phyloP scores from a whole-genome alignment of 2,113 vertebrate genomes.

The Bettongia penicillata region DNA sequence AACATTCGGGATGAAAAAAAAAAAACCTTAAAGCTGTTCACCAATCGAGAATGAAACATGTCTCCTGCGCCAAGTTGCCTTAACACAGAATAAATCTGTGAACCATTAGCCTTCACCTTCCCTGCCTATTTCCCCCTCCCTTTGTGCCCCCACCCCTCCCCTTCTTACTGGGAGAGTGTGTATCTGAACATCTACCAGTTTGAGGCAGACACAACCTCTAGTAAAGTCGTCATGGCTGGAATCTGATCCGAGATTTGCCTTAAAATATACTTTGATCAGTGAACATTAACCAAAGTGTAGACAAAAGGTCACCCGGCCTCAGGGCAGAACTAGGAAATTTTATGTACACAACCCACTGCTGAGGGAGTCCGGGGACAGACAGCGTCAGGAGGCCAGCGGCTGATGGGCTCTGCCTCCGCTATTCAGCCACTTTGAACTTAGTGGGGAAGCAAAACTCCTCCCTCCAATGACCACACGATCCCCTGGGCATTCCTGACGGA shows the following conservation, averaged over 20 bases:
- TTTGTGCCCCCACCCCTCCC: no score
- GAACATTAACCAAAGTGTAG: conserved; percentile 72
- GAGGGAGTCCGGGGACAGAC: conserved; percentile 55
- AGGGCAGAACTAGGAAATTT: conserved; percentile 66
- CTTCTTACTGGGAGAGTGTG: neutral
- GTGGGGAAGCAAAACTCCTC: conserved; percentile 69
- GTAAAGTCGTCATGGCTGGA: conserved; percentile 51
- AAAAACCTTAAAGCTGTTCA: conserved; percentile 13
- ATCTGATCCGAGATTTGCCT: conserved; percentile 73
- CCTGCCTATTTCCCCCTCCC: fast-evolving
- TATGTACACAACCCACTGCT: conserved; percentile 57
- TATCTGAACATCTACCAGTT: neutral
- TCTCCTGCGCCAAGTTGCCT: conserved; percentile 53
- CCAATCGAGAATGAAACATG: conserved; percentile 55
- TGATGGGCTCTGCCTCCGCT: neutral
- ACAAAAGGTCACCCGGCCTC: conserved; percentile 73
- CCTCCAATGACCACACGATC: conserved; percentile 66
- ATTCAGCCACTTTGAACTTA: conserved; percentile 73
- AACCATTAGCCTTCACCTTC: conserved; percentile 63
- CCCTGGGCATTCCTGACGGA: conserved; percentile 62
- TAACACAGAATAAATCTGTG: conserved; percentile 65
- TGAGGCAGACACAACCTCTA: conserved; percentile 35
- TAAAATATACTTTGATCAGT: conserved; percentile 82
- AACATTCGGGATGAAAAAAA: conserved; percentile 33
- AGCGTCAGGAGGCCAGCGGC: conserved; percentile 33